A percentile compares a stretch with the other conserved stretches of the same genome.
phyloP scores from a whole-genome alignment of 2,888 invertebrate genomes.

The Tuberolachnus salignus region DNA sequence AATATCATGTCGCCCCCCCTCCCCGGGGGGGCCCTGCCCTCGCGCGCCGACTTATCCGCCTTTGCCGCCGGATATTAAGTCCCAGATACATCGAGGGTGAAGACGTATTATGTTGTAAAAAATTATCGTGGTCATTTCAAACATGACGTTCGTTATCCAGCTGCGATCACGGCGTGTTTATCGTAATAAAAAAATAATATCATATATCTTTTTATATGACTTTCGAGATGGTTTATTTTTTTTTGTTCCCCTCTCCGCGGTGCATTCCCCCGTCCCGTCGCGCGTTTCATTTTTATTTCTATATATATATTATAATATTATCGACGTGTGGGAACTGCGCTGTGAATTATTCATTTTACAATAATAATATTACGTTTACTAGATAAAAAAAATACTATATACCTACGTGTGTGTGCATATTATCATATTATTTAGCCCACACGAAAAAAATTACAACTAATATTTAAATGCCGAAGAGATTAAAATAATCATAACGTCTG shows the following conservation, averaged over 20 bases:
- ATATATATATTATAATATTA: background rate
- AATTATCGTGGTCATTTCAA: slow-evolving; percentile 52
- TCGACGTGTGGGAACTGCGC: slow-evolving; percentile 52
- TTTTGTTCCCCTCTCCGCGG: background rate
- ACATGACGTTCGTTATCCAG: slow-evolving; percentile 56
- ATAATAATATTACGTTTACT: slow-evolving; percentile 40
- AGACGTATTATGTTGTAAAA: slow-evolving; percentile 57
- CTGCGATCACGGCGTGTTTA: slow-evolving; percentile 55
- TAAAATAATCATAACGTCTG: background rate
- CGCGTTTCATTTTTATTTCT: background rate
- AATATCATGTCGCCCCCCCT: slow-evolving; percentile 17
- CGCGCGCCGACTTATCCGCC: background rate
- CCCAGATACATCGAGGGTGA: slow-evolving; percentile 50
- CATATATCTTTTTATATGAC: slow-evolving; percentile 55
- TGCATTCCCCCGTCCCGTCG: background rate
- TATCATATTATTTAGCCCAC: slow-evolving; percentile 41
- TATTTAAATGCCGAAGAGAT: slow-evolving; percentile 41
- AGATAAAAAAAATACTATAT: slow-evolving; percentile 2
- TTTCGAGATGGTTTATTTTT: slow-evolving; percentile 52
- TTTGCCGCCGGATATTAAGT: slow-evolving; percentile 34
- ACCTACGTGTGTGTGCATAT: background rate
- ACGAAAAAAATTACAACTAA: slow-evolving; percentile 19
- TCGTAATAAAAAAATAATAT: slow-evolving; percentile 56
- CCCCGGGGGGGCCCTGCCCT: background rate
- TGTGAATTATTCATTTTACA: slow-evolving; percentile 39